phyloP scores from a whole-genome alignment of 2,113 vertebrate genomes.

The Passerina amoena region DNA sequence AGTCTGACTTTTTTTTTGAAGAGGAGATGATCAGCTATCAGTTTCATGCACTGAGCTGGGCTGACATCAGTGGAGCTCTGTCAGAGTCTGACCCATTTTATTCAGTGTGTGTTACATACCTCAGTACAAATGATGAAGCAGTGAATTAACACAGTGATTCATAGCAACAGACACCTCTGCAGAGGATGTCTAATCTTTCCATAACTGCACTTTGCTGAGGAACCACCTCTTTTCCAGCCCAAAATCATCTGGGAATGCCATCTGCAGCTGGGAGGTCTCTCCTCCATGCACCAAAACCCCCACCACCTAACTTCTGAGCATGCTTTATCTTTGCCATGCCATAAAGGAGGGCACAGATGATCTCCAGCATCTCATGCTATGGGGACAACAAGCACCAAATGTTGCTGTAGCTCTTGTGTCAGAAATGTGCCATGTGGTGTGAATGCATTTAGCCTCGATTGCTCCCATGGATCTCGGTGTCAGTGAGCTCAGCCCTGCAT shows the following conservation, averaged over 20 bases:
- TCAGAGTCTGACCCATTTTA: slow-evolving; percentile 40
- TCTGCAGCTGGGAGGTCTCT: neutral
- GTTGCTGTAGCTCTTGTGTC: slow-evolving; percentile 5
- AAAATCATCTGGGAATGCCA: neutral
- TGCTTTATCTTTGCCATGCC: neutral
- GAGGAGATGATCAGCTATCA: neutral
- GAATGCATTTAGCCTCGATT: neutral
- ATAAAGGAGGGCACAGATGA: slow-evolving; percentile 39
- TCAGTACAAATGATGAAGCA: slow-evolving; percentile 33
- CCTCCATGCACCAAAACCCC: neutral
- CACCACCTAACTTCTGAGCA: neutral
- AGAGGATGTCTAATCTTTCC: slow-evolving; percentile 20
- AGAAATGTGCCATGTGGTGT: neutral
- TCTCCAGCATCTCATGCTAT: neutral
- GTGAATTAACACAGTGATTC: slow-evolving; percentile 46
- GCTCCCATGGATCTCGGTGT: neutral
- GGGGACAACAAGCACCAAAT: slow-evolving; percentile 21
- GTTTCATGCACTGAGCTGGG: neutral
- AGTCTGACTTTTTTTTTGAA: neutral
- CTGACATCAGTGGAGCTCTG: slow-evolving; percentile 16
- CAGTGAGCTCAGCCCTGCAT: neutral
- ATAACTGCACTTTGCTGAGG: neutral
- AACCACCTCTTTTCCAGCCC: neutral
- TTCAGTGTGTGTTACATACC: neutral
- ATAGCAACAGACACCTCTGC: slow-evolving; percentile 11